phyloP scores from a whole-genome alignment of 2,888 invertebrate genomes.

The Hermodice carunculata region DNA sequence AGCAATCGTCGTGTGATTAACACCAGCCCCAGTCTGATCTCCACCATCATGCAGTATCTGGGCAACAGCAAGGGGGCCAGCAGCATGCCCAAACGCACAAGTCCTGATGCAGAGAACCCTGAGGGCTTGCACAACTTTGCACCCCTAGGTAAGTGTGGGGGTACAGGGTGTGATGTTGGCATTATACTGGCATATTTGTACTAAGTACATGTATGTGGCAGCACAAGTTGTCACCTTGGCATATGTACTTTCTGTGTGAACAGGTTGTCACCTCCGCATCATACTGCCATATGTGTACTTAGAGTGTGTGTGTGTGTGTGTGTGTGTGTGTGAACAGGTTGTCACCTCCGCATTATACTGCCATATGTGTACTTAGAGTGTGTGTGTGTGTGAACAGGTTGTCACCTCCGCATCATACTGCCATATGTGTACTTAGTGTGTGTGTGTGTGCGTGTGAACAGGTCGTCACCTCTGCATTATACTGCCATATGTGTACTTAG shows the following conservation, averaged over 20 bases:
- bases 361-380: no score
- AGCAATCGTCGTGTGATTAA: conserved; percentile 81
- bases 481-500: no score
- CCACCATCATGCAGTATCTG: conserved; percentile 77
- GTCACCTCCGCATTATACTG: no score
- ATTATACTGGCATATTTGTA: not conserved
- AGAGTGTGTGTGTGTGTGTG: no score
- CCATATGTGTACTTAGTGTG: no score
- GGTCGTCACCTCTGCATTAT: no score
- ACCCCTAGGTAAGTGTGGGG: conserved; percentile 77
- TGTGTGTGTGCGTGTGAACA: no score
- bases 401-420: no score
- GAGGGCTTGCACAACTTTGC: conserved; percentile 91
- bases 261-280: not conserved
- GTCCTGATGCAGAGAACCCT: conserved; percentile 73
- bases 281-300: no score
- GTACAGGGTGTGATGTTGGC: not conserved
- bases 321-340: no score
- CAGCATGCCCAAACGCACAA: conserved; percentile 55
- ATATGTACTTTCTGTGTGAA: not conserved
- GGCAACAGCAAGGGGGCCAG: conserved; percentile 69
- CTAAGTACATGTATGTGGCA: not conserved
- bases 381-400: no score
- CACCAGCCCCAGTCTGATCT: conserved; percentile 78
- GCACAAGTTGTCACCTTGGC: not conserved